A percentile compares a stretch with the other conserved stretches of the same genome.
phyloP scores from a whole-genome alignment of 2,797 vertebrate genomes.

The Peromyscus nudipes region DNA sequence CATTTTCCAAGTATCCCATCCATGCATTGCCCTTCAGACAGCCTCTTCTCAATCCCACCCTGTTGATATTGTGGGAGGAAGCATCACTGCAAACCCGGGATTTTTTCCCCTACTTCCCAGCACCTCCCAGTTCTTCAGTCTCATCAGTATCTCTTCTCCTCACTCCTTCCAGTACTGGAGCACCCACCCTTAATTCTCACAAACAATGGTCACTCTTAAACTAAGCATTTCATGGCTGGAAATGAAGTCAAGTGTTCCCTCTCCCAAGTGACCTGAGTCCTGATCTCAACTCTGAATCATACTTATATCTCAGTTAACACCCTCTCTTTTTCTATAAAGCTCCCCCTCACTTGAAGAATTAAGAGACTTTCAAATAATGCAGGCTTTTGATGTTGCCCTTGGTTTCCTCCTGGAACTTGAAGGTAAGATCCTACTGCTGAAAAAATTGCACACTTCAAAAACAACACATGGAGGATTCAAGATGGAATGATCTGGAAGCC shows the following conservation, averaged over 20 bases:
- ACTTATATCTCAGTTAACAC: not conserved
- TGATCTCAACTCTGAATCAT: conserved; percentile 21
- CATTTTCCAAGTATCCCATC: not conserved
- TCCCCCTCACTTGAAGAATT: not conserved
- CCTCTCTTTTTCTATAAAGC: not conserved
- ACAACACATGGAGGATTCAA: not conserved
- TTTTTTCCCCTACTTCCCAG: not conserved
- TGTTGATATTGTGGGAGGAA: not conserved
- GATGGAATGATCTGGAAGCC: not conserved
- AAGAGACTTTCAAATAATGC: not conserved
- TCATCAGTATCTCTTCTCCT: not conserved
- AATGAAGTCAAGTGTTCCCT: not conserved
- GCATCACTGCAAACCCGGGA: rapidly evolving
- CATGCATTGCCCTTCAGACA: not conserved
- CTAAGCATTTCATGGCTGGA: not conserved
- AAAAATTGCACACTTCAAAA: not conserved
- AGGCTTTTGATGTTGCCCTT: not conserved
- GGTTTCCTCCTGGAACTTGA: not conserved
- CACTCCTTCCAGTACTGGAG: rapidly evolving
- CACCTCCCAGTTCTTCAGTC: too few species aligned
- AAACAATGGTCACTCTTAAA: not conserved
- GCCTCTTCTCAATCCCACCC: not conserved
- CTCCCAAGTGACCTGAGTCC: not conserved
- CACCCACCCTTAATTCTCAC: not conserved
- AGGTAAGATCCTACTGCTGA: too few species aligned